A percentile compares a stretch with the other conserved stretches of the same genome.
These are phyloP conservation scores for Latrodectus geometricus DNA, from an alignment of 1,140 invertebrate genomes.

Conservation along the genomic window DNA sequence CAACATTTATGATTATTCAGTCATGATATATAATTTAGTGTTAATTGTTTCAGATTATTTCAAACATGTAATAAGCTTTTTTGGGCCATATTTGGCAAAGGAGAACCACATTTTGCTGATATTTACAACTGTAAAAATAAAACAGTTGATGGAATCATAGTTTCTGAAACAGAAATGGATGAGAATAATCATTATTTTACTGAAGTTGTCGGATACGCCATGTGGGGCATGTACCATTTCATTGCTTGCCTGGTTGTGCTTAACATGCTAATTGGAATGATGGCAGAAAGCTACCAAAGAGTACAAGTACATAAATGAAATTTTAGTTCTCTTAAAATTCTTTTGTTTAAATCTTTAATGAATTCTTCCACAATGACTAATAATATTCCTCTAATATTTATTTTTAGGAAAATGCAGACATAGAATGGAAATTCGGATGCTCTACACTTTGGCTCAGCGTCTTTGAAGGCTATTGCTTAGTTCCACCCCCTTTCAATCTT, in stretches of 20 bases:
- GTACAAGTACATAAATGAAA: slow-evolving; percentile 71
- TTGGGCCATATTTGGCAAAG: slow-evolving; percentile 82
- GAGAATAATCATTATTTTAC: slow-evolving; percentile 72
- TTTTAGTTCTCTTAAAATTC: neutral
- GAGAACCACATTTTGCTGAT: slow-evolving; percentile 76
- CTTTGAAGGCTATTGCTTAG: slow-evolving; percentile 59
- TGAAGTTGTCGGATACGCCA: slow-evolving; percentile 75
- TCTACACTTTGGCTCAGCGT: slow-evolving; percentile 62
- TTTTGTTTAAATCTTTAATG: neutral
- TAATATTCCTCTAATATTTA: neutral
- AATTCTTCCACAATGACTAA: neutral
- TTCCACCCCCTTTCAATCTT: slow-evolving; percentile 63
- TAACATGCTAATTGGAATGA: slow-evolving; percentile 83
- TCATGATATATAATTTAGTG: no score
- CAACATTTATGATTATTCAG: no score
- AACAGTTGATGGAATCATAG: slow-evolving; percentile 60
- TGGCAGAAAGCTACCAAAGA: slow-evolving; percentile 79
- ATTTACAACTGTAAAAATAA: slow-evolving; percentile 67
- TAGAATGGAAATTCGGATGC: slow-evolving; percentile 64
- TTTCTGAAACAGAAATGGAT: slow-evolving; percentile 57
- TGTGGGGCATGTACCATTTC: slow-evolving; percentile 77
- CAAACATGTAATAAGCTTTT: slow-evolving; percentile 79
- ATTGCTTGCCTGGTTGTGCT: slow-evolving; percentile 78
- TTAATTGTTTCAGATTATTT: slow-evolving; percentile 70
- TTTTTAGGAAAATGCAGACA: slow-evolving; percentile 62